A percentile compares a stretch with the other conserved stretches of the same genome.
Conservation (phyloP, 2,797 vertebrate species). For the Pangasius djambal region DNA sequence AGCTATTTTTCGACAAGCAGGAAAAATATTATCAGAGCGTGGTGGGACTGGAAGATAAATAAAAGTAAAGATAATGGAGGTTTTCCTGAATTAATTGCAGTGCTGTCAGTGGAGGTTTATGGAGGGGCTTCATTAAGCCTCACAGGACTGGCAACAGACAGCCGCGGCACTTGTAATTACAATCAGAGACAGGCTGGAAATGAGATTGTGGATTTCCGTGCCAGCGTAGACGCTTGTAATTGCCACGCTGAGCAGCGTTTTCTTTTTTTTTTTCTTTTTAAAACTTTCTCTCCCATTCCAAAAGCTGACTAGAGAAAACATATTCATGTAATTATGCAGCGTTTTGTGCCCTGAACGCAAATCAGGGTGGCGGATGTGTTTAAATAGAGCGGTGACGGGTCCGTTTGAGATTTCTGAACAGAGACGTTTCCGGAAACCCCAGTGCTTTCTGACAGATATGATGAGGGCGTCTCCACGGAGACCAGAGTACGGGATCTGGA, state of each 20-base stretch:
- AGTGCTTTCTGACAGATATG: conserved; percentile 53
- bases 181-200: conserved; percentile 59
- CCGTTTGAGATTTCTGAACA: conserved; percentile 31
- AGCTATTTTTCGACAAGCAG: conserved; percentile 17
- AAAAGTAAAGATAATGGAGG: conserved; percentile 46
- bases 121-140: conserved; percentile 47
- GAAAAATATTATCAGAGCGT: conserved; percentile 32
- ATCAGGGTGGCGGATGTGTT: conserved; percentile 41
- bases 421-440: conserved; percentile 38
- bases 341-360: conserved; percentile 44
- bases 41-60: conserved; percentile 49
- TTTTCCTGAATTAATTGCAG: conserved; percentile 55
- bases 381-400: conserved; percentile 54
- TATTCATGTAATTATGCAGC: conserved; percentile 52
- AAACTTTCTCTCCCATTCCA: conserved; percentile 16
- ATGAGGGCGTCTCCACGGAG: conserved; percentile 47
- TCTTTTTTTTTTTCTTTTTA: conserved; percentile 25
- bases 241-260: conserved; percentile 32
- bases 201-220: conserved; percentile 55
- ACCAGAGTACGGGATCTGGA: conserved; percentile 35
- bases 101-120: conserved; percentile 45
- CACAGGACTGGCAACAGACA: conserved; percentile 49
- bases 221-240: conserved; percentile 60
- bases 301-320: conserved; percentile 50
- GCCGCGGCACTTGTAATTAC: conserved; percentile 55